Percentiles rank a stretch among this genome's conserved stretches.
phyloP scores from a whole-genome alignment of 2,797 vertebrate genomes.

The Diglossa cyanea region DNA sequence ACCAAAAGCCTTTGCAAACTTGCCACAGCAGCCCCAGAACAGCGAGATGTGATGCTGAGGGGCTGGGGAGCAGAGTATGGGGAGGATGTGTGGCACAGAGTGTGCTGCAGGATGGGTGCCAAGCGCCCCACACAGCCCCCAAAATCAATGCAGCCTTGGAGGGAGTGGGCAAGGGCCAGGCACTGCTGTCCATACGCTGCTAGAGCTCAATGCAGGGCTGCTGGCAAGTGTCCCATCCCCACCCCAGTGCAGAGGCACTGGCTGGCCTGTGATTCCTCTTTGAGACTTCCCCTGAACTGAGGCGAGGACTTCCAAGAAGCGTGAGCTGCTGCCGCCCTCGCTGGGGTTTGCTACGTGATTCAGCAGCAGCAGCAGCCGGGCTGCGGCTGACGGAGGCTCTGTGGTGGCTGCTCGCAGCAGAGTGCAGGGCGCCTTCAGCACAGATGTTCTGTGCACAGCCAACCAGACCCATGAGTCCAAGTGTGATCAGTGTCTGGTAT shows the following conservation, averaged over 20 bases:
- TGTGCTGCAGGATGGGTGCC: fast-evolving
- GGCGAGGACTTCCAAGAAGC: background rate
- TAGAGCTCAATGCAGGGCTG: background rate
- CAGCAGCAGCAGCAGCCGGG: background rate
- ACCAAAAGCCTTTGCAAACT: background rate
- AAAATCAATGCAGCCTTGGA: background rate
- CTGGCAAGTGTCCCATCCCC: fast-evolving
- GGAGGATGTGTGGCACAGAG: background rate
- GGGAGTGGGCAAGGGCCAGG: background rate
- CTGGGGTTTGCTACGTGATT: background rate
- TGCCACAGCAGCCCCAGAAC: background rate
- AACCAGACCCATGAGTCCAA: background rate
- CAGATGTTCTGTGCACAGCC: background rate
- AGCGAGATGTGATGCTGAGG: fast-evolving
- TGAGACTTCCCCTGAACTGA: background rate
- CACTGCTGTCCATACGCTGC: fast-evolving
- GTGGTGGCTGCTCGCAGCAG: background rate
- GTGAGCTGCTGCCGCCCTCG: fast-evolving
- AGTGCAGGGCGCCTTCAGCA: background rate
- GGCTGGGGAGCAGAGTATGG: fast-evolving
- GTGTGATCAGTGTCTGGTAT: fast-evolving
- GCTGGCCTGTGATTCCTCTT: background rate
- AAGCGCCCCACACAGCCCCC: fast-evolving
- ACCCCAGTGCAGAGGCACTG: fast-evolving
- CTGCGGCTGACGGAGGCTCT: background rate